Evolutionary conservation across 2,113 vertebrate genomes (phyloP), one percentile per base, ranked within the genome.

Genomic region (Petrocephalus zakoni): DNA sequence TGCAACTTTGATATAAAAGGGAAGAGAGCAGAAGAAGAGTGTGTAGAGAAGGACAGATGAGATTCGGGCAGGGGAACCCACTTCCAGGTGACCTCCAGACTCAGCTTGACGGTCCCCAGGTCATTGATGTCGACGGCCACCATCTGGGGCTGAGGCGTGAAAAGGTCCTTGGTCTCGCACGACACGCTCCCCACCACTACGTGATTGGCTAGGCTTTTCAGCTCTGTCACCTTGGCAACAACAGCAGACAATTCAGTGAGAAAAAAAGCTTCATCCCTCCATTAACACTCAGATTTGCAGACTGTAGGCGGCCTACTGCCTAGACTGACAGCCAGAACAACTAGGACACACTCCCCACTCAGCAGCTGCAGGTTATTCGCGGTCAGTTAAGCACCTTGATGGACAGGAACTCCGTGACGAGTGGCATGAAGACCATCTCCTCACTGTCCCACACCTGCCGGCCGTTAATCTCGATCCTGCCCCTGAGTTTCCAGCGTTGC

Each of bases 101-200:
- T 99, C 49, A 99, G 96, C 91, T 99, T 99, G 91, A 99, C 97
- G n/a, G 98, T 99, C 64, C 98, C 98, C 21, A 99, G 93, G 92
- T 99, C 98, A 0, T 99, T 99, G 93, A 99, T 98, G 89, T 99
- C 98, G 91, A 99, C 98, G 19, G 98, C 98, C 81, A 99, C 98
- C 0, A 96, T 96, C 93, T 98, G 98, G 0, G 98, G 97, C 13
- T 98, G 95, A 8, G 98, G 97, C 0, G 97, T 96, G 91, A 99
- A 99, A 68, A 99, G 95, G 92, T 99, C 98, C 94, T 99, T 99
- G 6, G 97, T 99, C 94, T 99, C 98, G 0, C 98, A 99, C 22
- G 97, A 98, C 91, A 99, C 97, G 0, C 95, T 99, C 90, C 98
- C 98, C 58, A 99, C 98, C 37, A 99, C 95, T 58, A 99, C 97